Percentiles rank a stretch among this genome's conserved stretches.
These are phyloP conservation scores for Vanessa cardui DNA, from an alignment of 2,888 invertebrate species.

Conservation along the genomic window DNA sequence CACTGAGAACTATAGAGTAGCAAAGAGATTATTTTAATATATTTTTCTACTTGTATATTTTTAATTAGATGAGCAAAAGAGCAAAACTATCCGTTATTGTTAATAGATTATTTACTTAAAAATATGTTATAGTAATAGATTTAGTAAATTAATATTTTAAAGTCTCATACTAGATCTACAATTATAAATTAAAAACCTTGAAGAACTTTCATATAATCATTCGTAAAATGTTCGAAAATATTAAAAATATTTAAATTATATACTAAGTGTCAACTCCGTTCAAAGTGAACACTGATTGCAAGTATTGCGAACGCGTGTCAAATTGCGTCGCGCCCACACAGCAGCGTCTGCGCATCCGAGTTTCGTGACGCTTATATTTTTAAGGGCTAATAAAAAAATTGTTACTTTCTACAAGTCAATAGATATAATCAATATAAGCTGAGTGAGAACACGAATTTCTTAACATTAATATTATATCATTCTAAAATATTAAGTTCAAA, in stretches of 20 bases:
- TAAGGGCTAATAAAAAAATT: conserved; percentile 24
- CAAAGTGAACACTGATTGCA: conserved; percentile 60
- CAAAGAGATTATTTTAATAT: neutral
- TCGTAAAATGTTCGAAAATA: too few species aligned
- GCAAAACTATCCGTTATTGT: too few species aligned
- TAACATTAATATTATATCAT: too few species aligned
- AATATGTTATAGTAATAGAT: too few species aligned
- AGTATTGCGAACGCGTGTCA: conserved; percentile 73
- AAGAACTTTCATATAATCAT: too few species aligned
- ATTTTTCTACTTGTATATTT: neutral
- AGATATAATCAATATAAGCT: too few species aligned
- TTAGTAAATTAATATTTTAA: too few species aligned
- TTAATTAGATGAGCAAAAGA: neutral
- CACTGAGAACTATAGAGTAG: conserved; percentile 55
- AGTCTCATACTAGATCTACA: too few species aligned
- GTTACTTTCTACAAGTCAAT: neutral
- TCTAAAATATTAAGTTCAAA: too few species aligned
- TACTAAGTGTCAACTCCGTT: conserved; percentile 39
- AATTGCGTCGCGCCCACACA: conserved; percentile 69
- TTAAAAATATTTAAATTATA: conserved; percentile 25
- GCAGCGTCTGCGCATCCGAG: conserved; percentile 41
- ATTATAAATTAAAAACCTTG: too few species aligned
- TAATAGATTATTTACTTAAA: too few species aligned
- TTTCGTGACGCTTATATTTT: conserved; percentile 36
- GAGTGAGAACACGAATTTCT: too few species aligned